Conservation (phyloP, 2,113 vertebrate species). For the Alexandromys fortis region DNA sequence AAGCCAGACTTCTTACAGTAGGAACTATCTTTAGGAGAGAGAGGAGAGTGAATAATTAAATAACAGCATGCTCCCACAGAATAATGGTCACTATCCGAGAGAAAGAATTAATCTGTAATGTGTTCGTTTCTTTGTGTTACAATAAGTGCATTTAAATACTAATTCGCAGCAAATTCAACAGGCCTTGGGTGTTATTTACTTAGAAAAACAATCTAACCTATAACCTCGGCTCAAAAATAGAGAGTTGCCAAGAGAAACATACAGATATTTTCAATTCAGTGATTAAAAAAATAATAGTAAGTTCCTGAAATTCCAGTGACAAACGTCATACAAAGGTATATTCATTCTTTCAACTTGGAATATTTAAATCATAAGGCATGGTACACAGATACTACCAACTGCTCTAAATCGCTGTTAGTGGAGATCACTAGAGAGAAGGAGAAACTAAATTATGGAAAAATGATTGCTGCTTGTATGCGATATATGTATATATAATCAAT, state of each 20-base stretch:
- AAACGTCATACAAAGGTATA: slow-evolving; percentile 19
- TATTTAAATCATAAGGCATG: slow-evolving; percentile 30
- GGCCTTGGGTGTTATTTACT: slow-evolving; percentile 46
- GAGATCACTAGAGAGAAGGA: slow-evolving; percentile 11
- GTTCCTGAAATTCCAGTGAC: slow-evolving; percentile 16
- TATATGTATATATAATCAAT: background rate
- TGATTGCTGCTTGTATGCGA: background rate
- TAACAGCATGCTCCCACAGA: background rate
- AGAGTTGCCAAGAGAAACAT: slow-evolving; percentile 46
- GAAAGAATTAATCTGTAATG: slow-evolving; percentile 9
- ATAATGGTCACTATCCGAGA: slow-evolving; percentile 17
- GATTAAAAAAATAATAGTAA: background rate
- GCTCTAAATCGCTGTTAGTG: slow-evolving; percentile 13
- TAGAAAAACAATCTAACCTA: slow-evolving; percentile 50
- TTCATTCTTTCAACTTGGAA: slow-evolving; percentile 28
- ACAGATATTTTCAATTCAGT: slow-evolving; percentile 46
- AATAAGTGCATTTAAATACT: slow-evolving; percentile 57
- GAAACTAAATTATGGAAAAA: slow-evolving; percentile 37
- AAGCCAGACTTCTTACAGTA: background rate
- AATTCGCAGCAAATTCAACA: slow-evolving; percentile 30
- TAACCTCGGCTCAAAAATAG: slow-evolving; percentile 52
- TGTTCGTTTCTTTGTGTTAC: slow-evolving; percentile 49
- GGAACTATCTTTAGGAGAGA: background rate
- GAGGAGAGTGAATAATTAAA: slow-evolving; percentile 29
- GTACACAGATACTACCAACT: background rate